Evolutionary conservation across 2,797 vertebrate species (phyloP).

Genomic region (Telmatherina bonti): DNA sequence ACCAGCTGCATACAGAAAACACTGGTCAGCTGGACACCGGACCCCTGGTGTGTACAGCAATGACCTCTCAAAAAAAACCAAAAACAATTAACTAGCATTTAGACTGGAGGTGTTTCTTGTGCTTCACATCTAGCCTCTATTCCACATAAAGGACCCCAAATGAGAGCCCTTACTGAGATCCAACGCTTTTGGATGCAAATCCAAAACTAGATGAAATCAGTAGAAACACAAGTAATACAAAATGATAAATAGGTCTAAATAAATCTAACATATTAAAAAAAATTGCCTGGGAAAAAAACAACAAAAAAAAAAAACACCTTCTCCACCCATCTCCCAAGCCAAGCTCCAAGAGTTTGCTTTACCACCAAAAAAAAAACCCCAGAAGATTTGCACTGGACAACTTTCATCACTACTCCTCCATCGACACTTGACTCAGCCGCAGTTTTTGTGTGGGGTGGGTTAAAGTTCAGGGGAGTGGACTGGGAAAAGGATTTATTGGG

Average conservation of each 20-base stretch:
- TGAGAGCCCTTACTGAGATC: conserved; percentile 21
- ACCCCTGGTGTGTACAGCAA: conserved; percentile 28
- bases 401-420: not conserved
- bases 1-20: conserved; percentile 28
- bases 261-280: not conserved
- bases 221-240: not conserved
- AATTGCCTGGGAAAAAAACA: too few relatives aligned
- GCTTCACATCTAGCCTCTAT: conserved; percentile 47
- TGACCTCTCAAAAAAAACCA: conserved; percentile 22
- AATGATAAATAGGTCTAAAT: not conserved
- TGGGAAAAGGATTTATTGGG: not conserved
- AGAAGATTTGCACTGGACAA: not conserved
- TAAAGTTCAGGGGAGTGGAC: not conserved
- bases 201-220: not conserved
- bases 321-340: too few relatives aligned
- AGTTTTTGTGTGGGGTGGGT: too few relatives aligned
- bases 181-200: conserved; percentile 47
- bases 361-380: not conserved
- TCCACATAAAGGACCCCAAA: conserved; percentile 37
- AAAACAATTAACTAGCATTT: too few relatives aligned
- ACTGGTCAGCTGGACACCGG: conserved; percentile 43
- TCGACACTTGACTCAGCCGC: not conserved
- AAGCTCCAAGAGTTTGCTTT: not conserved
- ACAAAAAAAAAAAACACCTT: too few relatives aligned
- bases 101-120: too few relatives aligned